Evolutionary conservation across 35 echinoderm and acorn worm genomes (phyloP).

Genomic region (Ophiothrix spiculata): DNA sequence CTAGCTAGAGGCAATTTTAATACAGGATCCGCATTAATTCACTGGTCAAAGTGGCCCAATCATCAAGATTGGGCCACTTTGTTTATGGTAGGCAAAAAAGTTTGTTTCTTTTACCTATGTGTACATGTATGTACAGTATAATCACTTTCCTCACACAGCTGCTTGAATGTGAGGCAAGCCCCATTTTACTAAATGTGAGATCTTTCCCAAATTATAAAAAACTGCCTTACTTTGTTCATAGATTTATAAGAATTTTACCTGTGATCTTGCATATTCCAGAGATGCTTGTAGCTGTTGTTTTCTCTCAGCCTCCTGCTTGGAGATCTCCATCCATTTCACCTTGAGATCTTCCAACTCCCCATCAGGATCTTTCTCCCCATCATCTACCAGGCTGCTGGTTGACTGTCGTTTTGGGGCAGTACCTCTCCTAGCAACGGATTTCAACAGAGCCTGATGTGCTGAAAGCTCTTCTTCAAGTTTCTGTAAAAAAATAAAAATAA

Average conservation of each 20-base stretch:
- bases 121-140: no score
- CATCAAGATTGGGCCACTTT: no score
- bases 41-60: no score
- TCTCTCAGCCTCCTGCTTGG: conserved; percentile 70
- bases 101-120: no score
- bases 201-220: not conserved
- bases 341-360: conserved; percentile 56
- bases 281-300: conserved; percentile 79
- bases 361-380: conserved; percentile 48
- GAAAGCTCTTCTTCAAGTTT: conserved; percentile 98
- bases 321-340: conserved; percentile 83
- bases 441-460: conserved; percentile 83
- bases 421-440: conserved; percentile 77
- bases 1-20: no score
- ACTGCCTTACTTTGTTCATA: no score
- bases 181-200: not conserved
- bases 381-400: conserved; percentile 7
- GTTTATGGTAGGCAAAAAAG: no score
- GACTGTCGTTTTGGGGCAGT: conserved; percentile 11
- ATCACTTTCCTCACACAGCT: no score
- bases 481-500: conserved; percentile 28
- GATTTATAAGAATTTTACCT: conserved; percentile 48
- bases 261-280: conserved; percentile 82
- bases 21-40: no score
- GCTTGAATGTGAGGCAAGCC: not conserved